These are phyloP conservation scores for Hystrix cristata DNA, from an alignment of 2,113 vertebrate species.

Conservation along the genomic window DNA sequence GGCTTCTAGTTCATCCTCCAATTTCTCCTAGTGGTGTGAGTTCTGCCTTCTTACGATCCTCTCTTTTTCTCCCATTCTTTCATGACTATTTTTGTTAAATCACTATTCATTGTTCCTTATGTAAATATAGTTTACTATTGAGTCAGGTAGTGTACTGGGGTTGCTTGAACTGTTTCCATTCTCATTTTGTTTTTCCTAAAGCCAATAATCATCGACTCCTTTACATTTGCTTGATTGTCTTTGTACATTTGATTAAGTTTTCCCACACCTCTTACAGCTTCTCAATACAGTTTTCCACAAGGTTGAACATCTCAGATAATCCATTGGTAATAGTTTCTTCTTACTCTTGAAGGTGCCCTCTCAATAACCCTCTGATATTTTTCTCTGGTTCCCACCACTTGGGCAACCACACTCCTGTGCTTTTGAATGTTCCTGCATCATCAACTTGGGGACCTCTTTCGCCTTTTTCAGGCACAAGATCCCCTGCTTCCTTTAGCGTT, in stretches of 20 bases:
- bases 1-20: not conserved
- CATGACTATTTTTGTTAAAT: not conserved
- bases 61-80: not conserved
- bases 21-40: not conserved
- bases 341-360: too few relatives aligned
- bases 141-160: not conserved
- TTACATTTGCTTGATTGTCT: not conserved
- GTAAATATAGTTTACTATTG: not conserved
- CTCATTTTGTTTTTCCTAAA: not conserved
- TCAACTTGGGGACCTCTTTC: not conserved
- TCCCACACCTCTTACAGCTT: not conserved
- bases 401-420: not conserved
- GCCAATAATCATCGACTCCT: not conserved
- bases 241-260: not conserved
- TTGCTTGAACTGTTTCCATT: not conserved
- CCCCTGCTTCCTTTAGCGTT: not conserved
- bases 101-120: not conserved
- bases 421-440: not conserved
- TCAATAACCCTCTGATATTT: too few relatives aligned
- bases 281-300: not conserved
- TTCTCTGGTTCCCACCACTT: not conserved
- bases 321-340: not conserved
- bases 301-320: too few relatives aligned
- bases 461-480: not conserved
- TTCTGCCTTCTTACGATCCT: not conserved